Evolutionary conservation across 2,888 invertebrate species (phyloP).

Genomic region (Epirrhoe tristata): DNA sequence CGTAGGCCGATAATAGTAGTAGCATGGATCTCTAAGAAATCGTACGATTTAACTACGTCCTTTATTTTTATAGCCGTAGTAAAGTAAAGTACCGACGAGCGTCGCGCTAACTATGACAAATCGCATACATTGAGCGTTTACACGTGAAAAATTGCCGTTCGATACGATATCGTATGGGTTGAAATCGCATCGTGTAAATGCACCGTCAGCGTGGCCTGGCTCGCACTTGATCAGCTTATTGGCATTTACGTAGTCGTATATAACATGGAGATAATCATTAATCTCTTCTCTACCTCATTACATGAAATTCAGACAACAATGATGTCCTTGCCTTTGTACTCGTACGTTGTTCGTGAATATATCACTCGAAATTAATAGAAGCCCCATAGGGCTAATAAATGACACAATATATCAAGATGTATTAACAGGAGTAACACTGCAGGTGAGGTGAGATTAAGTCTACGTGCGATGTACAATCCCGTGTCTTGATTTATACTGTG

Average conservation of each 20-base stretch:
- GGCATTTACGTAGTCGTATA: too few species aligned
- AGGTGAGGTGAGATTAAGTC: constrained; percentile 68
- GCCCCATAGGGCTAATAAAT: constrained; percentile 62
- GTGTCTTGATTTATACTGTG: constrained; percentile 64
- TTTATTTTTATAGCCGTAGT: background rate
- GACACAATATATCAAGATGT: constrained; percentile 73
- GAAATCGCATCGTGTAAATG: too few species aligned
- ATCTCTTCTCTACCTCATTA: background rate
- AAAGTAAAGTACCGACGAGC: too few species aligned
- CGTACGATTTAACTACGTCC: background rate
- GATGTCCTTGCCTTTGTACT: background rate
- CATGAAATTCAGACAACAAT: background rate
- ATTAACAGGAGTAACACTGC: constrained; percentile 64
- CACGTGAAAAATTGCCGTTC: too few species aligned
- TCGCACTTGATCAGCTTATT: too few species aligned
- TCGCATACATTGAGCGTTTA: too few species aligned
- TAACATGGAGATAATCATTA: too few species aligned
- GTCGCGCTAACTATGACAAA: too few species aligned
- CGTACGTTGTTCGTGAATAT: constrained; percentile 42
- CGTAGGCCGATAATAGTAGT: too few species aligned
- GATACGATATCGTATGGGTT: too few species aligned
- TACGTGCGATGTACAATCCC: constrained; percentile 55
- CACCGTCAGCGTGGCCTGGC: too few species aligned
- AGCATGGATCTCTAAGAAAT: background rate
- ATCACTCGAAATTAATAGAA: constrained; percentile 52